phyloP scores from a whole-genome alignment of 1,140 invertebrate genomes.

The Heliothis subflexa region DNA sequence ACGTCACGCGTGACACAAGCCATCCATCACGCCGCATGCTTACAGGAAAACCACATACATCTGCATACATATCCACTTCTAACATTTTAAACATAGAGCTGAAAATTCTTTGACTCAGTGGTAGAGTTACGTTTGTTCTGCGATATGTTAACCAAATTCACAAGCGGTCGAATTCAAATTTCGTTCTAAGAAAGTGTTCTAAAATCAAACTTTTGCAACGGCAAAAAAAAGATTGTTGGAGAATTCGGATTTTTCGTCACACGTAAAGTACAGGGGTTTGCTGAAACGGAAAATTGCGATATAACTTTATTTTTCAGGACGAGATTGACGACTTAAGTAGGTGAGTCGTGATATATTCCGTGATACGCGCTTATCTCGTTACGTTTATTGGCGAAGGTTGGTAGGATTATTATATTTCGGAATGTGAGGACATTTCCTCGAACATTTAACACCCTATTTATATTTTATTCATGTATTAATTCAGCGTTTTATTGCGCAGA shows the following conservation, averaged over 20 bases:
- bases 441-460: not conserved
- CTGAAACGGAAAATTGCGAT: conserved; percentile 79
- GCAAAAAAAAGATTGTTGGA: conserved; percentile 42
- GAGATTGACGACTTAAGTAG: conserved; percentile 78
- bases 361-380: conserved; percentile 65
- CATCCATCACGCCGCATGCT: conserved; percentile 77
- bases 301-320: conserved; percentile 80
- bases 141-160: conserved; percentile 56
- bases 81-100: not conserved
- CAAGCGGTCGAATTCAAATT: conserved; percentile 41
- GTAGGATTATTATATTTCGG: conserved; percentile 19
- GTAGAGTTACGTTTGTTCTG: conserved; percentile 40
- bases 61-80: conserved; percentile 25
- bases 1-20: conserved; percentile 71
- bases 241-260: conserved; percentile 65
- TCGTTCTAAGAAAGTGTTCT: conserved; percentile 18
- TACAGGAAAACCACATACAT: conserved; percentile 57
- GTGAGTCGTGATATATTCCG: conserved; percentile 66
- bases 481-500: not conserved
- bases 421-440: conserved; percentile 5
- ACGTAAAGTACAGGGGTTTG: conserved; percentile 65
- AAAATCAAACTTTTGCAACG: not conserved
- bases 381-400: conserved; percentile 53
- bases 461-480: not conserved
- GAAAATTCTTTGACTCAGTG: not conserved